Conservation (phyloP, 2,113 vertebrate species). For the Sturnira hondurensis region DNA sequence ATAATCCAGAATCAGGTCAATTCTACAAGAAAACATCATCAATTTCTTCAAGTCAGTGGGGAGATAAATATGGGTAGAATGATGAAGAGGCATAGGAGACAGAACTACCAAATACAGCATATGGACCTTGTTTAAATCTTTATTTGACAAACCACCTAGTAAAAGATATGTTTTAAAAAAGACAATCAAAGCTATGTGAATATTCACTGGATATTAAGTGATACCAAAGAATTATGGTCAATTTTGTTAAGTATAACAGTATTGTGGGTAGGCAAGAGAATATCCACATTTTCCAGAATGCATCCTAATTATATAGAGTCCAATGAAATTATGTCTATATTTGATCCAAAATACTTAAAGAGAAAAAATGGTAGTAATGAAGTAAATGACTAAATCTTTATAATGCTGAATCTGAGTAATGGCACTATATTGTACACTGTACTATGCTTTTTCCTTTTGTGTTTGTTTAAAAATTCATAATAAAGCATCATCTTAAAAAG, state of each 20-base stretch:
- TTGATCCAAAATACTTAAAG: conserved; percentile 1
- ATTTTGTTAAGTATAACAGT: not conserved
- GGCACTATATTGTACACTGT: not conserved
- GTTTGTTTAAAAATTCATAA: not conserved
- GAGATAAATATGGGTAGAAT: not conserved
- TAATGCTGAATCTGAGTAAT: not conserved
- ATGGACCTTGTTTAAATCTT: not conserved
- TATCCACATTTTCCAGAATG: not conserved
- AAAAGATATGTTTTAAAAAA: not conserved
- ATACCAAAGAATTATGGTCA: not conserved
- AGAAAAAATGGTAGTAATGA: not conserved
- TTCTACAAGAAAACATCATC: not conserved
- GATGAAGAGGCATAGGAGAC: not conserved
- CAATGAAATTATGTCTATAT: not conserved
- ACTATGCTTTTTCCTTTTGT: not conserved
- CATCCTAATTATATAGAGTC: not conserved
- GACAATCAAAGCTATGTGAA: not conserved
- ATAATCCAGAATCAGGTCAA: not conserved
- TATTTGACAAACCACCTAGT: not conserved
- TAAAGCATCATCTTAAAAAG: not conserved
- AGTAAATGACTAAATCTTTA: not conserved
- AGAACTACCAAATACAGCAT: not conserved
- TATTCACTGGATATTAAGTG: not conserved
- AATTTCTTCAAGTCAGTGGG: not conserved
- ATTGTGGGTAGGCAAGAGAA: not conserved